A percentile compares a stretch with the other conserved stretches of the same genome.
Evolutionary conservation across 2,888 invertebrate genomes (phyloP).

Genomic region (Caenorhabditis panamensis): DNA sequence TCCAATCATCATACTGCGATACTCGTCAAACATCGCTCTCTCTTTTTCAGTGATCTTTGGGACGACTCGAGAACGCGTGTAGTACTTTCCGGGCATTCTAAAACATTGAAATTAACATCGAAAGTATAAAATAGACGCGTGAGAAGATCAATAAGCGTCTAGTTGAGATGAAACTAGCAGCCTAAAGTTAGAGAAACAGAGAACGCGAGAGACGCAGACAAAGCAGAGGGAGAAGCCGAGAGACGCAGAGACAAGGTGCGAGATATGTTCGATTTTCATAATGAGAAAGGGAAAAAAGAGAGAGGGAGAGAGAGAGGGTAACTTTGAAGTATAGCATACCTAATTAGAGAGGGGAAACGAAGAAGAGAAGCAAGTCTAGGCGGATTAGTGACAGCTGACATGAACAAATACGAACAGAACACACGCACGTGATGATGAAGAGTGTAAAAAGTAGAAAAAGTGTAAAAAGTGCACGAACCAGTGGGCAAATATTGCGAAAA

Average conservation of each 20-base stretch:
- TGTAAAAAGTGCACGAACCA: neutral
- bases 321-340: too few species aligned
- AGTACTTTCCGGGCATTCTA: neutral
- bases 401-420: too few species aligned
- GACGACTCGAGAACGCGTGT: too few species aligned
- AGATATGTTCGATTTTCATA: neutral
- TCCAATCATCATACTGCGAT: neutral
- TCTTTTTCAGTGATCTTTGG: neutral
- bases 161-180: too few species aligned
- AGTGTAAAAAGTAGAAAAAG: neutral
- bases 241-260: neutral
- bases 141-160: too few species aligned
- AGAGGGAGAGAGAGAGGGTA: neutral
- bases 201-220: neutral
- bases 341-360: too few species aligned
- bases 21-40: neutral
- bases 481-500: neutral
- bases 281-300: neutral
- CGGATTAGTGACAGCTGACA: neutral
- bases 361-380: too few species aligned
- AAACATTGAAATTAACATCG: neutral
- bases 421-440: neutral
- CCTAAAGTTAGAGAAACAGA: neutral
- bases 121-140: neutral
- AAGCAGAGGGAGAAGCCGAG: neutral